These are phyloP conservation scores for Dicrostonyx torquatus DNA, from an alignment of 2,797 vertebrate genomes.

Conservation along the genomic window DNA sequence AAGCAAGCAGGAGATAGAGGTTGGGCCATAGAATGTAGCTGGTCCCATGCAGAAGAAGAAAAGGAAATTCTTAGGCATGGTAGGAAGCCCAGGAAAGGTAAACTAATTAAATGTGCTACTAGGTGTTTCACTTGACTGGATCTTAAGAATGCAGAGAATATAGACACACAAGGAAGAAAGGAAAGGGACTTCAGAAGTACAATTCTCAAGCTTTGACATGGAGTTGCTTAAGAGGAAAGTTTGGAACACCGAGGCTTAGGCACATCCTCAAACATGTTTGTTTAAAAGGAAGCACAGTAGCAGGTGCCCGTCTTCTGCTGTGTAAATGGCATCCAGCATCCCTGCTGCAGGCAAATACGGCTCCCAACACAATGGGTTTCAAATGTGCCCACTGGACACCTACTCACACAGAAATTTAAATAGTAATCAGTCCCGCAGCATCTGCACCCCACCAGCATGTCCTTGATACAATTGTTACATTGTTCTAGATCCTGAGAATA, in stretches of 20 bases:
- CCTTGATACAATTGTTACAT: conserved; percentile 46
- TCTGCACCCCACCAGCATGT: neutral
- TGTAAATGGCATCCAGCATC: conserved; percentile 53
- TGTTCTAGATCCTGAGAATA: conserved; percentile 59
- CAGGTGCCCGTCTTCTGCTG: neutral
- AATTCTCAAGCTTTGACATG: neutral
- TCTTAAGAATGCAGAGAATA: neutral
- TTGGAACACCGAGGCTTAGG: conserved; percentile 9
- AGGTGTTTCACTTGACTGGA: neutral
- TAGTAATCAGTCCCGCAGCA: conserved; percentile 56
- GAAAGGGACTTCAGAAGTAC: neutral
- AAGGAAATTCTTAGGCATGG: accelerated
- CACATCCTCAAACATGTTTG: conserved; percentile 57
- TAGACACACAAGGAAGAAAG: accelerated
- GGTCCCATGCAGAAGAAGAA: neutral
- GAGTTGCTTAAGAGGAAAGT: neutral
- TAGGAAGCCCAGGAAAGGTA: neutral
- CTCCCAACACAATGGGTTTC: conserved; percentile 45
- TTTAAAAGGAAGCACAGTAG: conserved; percentile 58
- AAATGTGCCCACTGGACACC: conserved; percentile 54
- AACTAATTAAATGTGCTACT: neutral
- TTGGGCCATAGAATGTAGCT: neutral
- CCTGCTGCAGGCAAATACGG: conserved; percentile 22
- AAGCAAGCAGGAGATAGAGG: neutral
- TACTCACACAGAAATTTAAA: conserved; percentile 68